Evolutionary conservation across 2,888 invertebrate genomes (phyloP), one percentile per base, ranked within the genome.

Genomic region (Periphyllus acericola): DNA sequence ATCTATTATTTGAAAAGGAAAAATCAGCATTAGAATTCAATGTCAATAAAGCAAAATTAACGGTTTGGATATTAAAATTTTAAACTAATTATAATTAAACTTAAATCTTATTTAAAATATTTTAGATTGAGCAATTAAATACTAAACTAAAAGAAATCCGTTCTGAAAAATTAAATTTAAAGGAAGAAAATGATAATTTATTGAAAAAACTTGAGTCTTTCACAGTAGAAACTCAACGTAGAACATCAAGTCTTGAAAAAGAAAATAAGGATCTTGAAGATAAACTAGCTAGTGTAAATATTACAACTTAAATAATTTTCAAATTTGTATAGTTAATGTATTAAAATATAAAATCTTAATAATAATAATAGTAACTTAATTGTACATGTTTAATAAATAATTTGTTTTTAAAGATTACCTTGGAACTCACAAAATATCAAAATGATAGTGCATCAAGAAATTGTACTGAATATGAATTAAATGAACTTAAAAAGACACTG

Each of bases 1-100:
- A 96, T 90, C 93, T 95, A 21, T 91, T 95, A 87, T 96, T 95
- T 91, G 95, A 95, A 89, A 95, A 94, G 89, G 96, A 96, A 91
- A 94, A 94, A 86, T 90, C 90, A 78, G 84, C 84, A 6, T 76
- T 89, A 60, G 89, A 89, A 78, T 72, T 85, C 17, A 83, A 52
- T 75, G 36, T 89, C 1, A 75, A 86, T 11, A 86, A 89, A 68
- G 78, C 88, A 71, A 76, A 83, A 72, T 34, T 81, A 29, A 88
- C 40, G 75, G 89, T 89, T 83, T 76, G 25, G 2, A 88, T 34
- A 46, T 55, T 25, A 34, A 6, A 2, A 55, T 55, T 52, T 36
- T 72, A 14, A 83, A 34, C 52, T 5, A 25, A 32, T 34, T 55
- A 19, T 14, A 55, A 17, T 40, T 29, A 46, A 1, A n/a, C 68